These are phyloP conservation scores for Semaprochilodus insignis DNA, from an alignment of 2,797 vertebrate genomes.

Conservation along the genomic window DNA sequence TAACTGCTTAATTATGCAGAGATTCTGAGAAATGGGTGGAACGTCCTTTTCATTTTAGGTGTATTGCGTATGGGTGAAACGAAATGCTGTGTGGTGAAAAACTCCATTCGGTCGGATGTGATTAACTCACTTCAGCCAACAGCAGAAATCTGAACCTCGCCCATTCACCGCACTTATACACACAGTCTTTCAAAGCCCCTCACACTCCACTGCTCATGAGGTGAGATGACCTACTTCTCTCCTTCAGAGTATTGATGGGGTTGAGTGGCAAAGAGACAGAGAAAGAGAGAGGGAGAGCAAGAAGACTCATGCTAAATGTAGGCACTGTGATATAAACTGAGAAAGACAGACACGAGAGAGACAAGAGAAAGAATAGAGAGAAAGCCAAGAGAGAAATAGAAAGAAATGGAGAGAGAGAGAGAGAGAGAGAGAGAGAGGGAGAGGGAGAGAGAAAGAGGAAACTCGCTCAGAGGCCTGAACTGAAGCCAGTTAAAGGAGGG, in stretches of 20 bases:
- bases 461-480: conserved; percentile 30
- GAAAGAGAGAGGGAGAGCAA: conserved; percentile 23
- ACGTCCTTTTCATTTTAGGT: neutral
- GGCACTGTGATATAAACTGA: neutral
- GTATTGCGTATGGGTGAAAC: neutral
- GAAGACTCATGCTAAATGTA: neutral
- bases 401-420: neutral
- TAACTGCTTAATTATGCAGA: no score
- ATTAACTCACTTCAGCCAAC: conserved; percentile 22
- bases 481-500: conserved; percentile 29
- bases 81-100: neutral
- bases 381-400: no score
- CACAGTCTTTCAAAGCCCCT: neutral
- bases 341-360: no score
- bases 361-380: no score
- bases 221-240: conserved; percentile 55
- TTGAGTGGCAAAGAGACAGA: conserved; percentile 26
- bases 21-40: no score
- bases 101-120: conserved; percentile 7
- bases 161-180: conserved; percentile 14
- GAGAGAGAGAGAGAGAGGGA: neutral
- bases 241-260: conserved; percentile 38
- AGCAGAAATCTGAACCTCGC: conserved; percentile 39
- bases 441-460: conserved; percentile 20
- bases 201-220: conserved; percentile 39